phyloP scores from a whole-genome alignment of 1,140 invertebrate species.

The Andrena cerasifolii region DNA sequence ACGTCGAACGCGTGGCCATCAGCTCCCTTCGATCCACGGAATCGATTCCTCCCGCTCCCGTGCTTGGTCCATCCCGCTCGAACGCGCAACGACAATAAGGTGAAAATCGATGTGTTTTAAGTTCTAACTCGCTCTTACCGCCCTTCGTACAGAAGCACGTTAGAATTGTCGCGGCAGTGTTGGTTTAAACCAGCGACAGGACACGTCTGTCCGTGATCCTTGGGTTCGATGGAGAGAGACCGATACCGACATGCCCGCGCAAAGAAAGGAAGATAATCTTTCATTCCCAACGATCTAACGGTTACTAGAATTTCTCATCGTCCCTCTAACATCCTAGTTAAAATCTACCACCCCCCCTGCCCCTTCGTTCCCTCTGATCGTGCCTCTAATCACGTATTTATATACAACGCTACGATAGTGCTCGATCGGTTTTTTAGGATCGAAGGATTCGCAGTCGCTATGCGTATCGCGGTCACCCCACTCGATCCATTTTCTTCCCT shows the following conservation, averaged over 20 bases:
- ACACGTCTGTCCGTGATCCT: slow-evolving; percentile 9
- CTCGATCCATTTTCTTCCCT: not conserved
- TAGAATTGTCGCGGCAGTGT: slow-evolving; percentile 67
- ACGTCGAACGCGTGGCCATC: slow-evolving; percentile 17
- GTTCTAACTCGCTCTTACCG: not conserved
- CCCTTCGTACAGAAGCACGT: slow-evolving; percentile 49
- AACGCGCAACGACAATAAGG: slow-evolving; percentile 57
- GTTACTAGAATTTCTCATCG: not conserved
- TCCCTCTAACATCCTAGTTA: not conserved
- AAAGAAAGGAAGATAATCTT: not conserved
- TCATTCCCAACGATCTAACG: slow-evolving; percentile 7
- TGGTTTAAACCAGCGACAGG: slow-evolving; percentile 57
- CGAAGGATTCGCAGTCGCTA: not conserved
- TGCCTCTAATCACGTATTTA: too few species aligned
- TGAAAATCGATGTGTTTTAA: slow-evolving; percentile 55
- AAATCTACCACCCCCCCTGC: too few species aligned
- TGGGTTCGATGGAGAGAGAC: slow-evolving; percentile 35
- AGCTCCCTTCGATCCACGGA: not conserved
- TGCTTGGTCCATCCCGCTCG: not conserved
- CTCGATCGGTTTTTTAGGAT: not conserved
- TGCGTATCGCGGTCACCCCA: not conserved
- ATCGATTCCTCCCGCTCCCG: slow-evolving; percentile 11
- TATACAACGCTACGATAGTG: not conserved
- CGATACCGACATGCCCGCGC: not conserved
- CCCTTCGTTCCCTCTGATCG: too few species aligned